Percentiles rank a stretch among this genome's conserved stretches.
Conservation (phyloP, 2,113 vertebrate genomes). For the Dermatemys mawii region DNA sequence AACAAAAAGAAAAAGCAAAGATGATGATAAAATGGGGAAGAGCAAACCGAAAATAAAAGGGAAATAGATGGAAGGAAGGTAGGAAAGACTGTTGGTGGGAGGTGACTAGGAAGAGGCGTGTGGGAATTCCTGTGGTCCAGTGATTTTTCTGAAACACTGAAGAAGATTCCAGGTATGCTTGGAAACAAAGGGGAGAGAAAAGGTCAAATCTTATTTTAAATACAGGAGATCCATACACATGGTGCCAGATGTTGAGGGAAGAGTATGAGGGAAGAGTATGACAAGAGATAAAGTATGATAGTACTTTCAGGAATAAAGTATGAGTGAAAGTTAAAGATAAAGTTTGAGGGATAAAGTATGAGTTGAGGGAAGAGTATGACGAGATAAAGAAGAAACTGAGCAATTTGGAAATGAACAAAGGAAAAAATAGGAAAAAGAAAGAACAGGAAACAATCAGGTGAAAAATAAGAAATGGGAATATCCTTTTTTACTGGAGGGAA, state of each 20-base stretch:
- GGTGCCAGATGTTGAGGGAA: neutral
- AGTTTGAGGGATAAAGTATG: neutral
- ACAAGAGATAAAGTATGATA: too few relatives aligned
- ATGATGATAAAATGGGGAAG: neutral
- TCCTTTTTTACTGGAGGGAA: neutral
- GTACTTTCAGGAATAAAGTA: too few relatives aligned
- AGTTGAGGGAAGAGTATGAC: too few relatives aligned
- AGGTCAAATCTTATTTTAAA: neutral
- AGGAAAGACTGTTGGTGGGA: neutral
- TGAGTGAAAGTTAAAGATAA: too few relatives aligned
- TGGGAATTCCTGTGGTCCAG: neutral
- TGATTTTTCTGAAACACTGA: neutral
- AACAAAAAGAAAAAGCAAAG: accelerated
- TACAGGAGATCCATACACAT: neutral
- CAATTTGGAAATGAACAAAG: neutral
- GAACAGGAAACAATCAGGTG: neutral
- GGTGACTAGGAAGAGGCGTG: neutral
- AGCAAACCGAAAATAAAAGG: neutral
- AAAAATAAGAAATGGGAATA: neutral
- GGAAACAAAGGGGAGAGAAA: accelerated
- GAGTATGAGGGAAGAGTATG: neutral
- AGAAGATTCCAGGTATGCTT: neutral
- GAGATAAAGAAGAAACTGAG: neutral
- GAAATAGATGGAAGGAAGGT: neutral
- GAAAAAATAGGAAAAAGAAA: neutral